phyloP scores from a whole-genome alignment of 2,113 vertebrate species.

The Paraplagusia blochii region DNA sequence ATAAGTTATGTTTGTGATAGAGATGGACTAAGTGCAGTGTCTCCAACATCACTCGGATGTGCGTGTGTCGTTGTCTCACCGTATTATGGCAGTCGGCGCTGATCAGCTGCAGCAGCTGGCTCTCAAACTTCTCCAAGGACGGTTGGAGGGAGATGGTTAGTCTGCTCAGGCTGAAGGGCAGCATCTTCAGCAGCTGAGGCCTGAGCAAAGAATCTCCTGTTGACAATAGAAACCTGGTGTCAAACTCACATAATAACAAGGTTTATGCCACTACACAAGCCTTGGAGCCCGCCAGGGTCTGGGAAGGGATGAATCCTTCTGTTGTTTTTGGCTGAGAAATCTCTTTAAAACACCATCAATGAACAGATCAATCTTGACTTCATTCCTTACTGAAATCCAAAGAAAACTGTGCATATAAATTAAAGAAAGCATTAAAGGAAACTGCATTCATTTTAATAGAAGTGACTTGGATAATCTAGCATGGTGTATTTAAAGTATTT shows the following conservation, averaged over 20 bases:
- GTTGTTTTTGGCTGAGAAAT: slow-evolving; percentile 7
- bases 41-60: background rate
- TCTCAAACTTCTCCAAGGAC: slow-evolving; percentile 87
- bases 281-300: background rate
- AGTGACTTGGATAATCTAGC: no score
- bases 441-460: no score
- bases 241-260: background rate
- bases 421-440: no score
- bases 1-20: no score
- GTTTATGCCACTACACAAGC: slow-evolving; percentile 9
- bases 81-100: slow-evolving; percentile 78
- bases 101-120: slow-evolving; percentile 82
- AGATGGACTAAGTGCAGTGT: no score
- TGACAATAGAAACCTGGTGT: slow-evolving; percentile 12
- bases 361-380: no score
- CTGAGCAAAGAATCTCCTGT: slow-evolving; percentile 82
- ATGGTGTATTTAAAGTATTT: no score
- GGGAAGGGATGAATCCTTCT: background rate
- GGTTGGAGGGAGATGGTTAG: slow-evolving; percentile 82
- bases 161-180: slow-evolving; percentile 78
- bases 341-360: no score
- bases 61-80: slow-evolving; percentile 71
- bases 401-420: no score
- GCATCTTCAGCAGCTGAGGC: slow-evolving; percentile 78
- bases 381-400: no score